Conservation (phyloP, 2,113 vertebrate species). For the Phylloscopus trochiloides region DNA sequence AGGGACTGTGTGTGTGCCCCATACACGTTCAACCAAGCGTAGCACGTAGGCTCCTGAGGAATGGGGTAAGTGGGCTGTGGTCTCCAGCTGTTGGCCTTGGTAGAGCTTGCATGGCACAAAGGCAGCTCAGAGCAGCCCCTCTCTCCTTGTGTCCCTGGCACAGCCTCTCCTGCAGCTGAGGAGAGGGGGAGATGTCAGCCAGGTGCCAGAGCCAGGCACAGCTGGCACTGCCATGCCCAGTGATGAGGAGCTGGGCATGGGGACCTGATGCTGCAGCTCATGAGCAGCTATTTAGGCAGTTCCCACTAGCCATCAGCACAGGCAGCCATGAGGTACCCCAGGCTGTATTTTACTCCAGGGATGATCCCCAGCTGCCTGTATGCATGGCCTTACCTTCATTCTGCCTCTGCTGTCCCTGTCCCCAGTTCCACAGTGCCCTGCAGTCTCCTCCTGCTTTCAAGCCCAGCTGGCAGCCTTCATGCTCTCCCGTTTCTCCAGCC, state of each 20-base stretch:
- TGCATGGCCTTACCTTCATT: not conserved
- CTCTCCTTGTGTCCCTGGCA: not conserved
- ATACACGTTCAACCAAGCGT: not conserved
- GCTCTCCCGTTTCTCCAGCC: not conserved
- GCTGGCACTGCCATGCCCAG: not conserved
- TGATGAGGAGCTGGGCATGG: not conserved
- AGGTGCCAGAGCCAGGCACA: not conserved
- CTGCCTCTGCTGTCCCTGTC: not conserved
- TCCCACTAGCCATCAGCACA: not conserved
- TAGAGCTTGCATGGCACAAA: not conserved
- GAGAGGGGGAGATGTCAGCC: not conserved
- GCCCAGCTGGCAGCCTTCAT: not conserved
- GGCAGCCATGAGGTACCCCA: not conserved
- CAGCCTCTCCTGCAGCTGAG: not conserved
- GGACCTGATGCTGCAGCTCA: not conserved
- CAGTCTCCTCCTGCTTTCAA: not conserved
- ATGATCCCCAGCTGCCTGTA: not conserved
- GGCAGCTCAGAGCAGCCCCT: not conserved
- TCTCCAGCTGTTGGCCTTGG: not conserved
- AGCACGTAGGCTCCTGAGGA: not conserved
- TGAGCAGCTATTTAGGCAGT: not conserved
- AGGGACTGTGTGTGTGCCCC: not conserved
- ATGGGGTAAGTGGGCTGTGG: not conserved
- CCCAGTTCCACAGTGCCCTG: not conserved
- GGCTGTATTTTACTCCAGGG: not conserved